Evolutionary conservation across 2,113 vertebrate species (phyloP).

Genomic region (Urocynchramus pylzowi): DNA sequence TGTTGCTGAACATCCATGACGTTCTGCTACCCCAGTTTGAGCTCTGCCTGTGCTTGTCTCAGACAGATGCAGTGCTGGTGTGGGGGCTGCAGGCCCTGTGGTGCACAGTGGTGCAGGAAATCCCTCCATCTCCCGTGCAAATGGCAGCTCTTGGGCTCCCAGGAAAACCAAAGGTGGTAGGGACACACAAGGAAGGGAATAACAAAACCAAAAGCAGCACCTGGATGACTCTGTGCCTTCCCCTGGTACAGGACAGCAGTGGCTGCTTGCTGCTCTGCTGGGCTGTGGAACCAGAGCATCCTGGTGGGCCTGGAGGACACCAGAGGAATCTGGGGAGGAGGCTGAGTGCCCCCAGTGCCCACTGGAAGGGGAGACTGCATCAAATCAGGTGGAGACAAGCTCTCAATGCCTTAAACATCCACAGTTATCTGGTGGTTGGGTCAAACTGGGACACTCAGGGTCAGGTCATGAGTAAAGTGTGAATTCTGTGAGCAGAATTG

Average conservation of each 20-base stretch:
- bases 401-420: neutral
- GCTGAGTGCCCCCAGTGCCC: neutral
- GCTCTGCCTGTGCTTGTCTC: slow-evolving; percentile 29
- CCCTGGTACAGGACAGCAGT: neutral
- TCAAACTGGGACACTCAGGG: neutral
- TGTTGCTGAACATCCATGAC: neutral
- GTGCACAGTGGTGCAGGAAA: neutral
- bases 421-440: neutral
- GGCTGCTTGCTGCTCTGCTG: neutral
- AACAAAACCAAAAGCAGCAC: neutral
- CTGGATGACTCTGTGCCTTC: neutral
- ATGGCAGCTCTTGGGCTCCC: neutral
- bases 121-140: neutral
- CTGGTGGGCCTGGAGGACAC: neutral
- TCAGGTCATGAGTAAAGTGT: neutral
- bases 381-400: neutral
- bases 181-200: neutral
- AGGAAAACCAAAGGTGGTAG: neutral
- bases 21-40: neutral
- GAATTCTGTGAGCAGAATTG: neutral
- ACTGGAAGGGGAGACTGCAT: neutral
- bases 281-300: neutral
- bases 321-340: neutral
- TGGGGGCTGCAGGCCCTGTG: neutral
- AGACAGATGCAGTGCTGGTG: neutral